phyloP scores from a whole-genome alignment of 2,797 vertebrate species.

The Argya squamiceps region DNA sequence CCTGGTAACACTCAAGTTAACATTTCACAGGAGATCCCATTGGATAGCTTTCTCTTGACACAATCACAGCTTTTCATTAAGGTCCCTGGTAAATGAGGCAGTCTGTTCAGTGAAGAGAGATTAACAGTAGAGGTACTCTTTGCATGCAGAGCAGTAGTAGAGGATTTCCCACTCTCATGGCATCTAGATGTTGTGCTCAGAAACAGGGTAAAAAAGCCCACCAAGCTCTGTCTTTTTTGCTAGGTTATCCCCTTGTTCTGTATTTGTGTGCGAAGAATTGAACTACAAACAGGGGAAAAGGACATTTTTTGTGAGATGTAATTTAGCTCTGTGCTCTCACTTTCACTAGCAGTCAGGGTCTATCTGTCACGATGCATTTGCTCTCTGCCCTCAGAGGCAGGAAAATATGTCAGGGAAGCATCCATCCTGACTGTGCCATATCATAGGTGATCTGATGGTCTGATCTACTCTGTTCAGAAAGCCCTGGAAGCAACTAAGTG shows the following conservation, averaged over 20 bases:
- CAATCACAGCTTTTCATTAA: not conserved
- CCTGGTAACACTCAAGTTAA: not conserved
- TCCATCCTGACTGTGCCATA: not conserved
- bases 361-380: not conserved
- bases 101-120: not conserved
- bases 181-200: not conserved
- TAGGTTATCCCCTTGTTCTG: not conserved
- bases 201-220: not conserved
- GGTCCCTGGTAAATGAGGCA: not conserved
- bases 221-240: not conserved
- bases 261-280: not conserved
- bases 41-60: not conserved
- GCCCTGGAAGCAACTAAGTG: not conserved
- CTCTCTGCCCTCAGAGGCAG: not conserved
- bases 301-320: not conserved
- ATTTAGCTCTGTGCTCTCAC: not conserved
- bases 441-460: too few species aligned
- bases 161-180: not conserved
- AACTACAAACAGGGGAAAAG: not conserved
- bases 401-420: not conserved
- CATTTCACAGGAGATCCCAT: not conserved
- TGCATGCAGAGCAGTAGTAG: not conserved
- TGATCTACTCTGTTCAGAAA: not conserved
- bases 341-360: fast-evolving
- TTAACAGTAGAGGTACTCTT: not conserved